Conservation (phyloP, 2,797 vertebrate species). For the Saxicola maurus region DNA sequence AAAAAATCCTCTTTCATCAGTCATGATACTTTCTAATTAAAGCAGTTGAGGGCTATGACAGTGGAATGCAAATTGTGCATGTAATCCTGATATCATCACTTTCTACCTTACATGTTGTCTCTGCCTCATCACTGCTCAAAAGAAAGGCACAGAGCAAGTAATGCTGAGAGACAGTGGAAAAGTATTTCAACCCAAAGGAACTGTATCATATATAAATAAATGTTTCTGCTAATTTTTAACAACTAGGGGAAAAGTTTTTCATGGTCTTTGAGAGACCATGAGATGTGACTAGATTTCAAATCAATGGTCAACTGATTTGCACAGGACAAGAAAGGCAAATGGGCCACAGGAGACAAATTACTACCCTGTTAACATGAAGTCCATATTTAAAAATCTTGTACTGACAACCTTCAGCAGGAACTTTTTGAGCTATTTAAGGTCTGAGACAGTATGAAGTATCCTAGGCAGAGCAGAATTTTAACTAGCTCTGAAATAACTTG, state of each 20-base stretch:
- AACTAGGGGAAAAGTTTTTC: not conserved
- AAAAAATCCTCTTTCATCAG: not conserved
- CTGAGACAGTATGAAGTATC: not conserved
- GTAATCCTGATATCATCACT: not conserved
- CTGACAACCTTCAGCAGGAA: not conserved
- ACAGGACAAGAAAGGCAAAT: not conserved
- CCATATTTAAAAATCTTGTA: not conserved
- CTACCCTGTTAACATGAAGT: not conserved
- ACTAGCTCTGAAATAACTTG: not conserved
- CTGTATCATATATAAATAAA: not conserved
- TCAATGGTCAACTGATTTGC: not conserved
- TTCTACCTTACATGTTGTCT: not conserved
- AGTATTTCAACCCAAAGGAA: not conserved
- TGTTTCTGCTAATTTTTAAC: not conserved
- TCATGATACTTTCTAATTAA: not conserved
- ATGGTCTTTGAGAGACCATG: not conserved
- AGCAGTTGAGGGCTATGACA: not conserved
- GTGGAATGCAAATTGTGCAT: not conserved
- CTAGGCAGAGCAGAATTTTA: not conserved
- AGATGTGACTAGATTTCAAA: not conserved
- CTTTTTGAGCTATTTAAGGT: not conserved
- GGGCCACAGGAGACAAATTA: not conserved
- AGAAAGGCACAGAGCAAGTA: not conserved
- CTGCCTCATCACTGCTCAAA: not conserved
- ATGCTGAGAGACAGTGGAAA: not conserved